Evolutionary conservation across 1,140 invertebrate genomes (phyloP), one percentile per base, ranked within the genome.

Genomic region (Lucilia cuprina): DNA sequence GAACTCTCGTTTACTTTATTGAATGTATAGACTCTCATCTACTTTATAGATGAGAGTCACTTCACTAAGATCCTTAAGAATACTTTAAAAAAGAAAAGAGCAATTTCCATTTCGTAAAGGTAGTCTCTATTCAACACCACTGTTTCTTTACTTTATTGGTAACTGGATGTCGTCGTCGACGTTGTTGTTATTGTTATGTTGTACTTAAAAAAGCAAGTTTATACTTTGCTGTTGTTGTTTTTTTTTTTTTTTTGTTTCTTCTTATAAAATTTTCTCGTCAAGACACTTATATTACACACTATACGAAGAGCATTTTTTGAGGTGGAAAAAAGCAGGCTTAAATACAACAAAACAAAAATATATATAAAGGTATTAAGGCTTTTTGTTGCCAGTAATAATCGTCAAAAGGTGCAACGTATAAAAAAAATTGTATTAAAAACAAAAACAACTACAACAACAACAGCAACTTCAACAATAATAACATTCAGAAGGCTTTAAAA

Each of bases 401-500:
- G 60, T 70, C 60, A 70, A 70, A 70, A 70, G 60, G 60, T 70
- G 60, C 60, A 70, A 70, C 60, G 60, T 70, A 70, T 30, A 70
- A 70, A 70, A 65, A 55, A 60, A 60, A 21, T 70, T 3, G 60
- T n/a, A 70, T 70, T 60, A 60, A 60, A 60, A 60, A 41, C 41
- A 41, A 14, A 60, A 17, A 60, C 5, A 60, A 60, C 13, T 2
- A 17, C 55, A 60, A 60, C 55, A 60, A 49, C 77, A 80, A n/a
- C n/a, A 49, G 49, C 21, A 21, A 80, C 74, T 50, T 13, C 35
- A 80, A 13, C 77, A 49, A 80, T 25, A 80, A 80, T 80, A 80
- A 41, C 70, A 34, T 80, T 80, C n/a, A 80, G 77, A 80, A 80
- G 41, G 41, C 77, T 80, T 80, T 80, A 50, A 21, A 80, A 78